phyloP scores from a whole-genome alignment of 2,888 invertebrate species.

The Drosophila nr. medialis region DNA sequence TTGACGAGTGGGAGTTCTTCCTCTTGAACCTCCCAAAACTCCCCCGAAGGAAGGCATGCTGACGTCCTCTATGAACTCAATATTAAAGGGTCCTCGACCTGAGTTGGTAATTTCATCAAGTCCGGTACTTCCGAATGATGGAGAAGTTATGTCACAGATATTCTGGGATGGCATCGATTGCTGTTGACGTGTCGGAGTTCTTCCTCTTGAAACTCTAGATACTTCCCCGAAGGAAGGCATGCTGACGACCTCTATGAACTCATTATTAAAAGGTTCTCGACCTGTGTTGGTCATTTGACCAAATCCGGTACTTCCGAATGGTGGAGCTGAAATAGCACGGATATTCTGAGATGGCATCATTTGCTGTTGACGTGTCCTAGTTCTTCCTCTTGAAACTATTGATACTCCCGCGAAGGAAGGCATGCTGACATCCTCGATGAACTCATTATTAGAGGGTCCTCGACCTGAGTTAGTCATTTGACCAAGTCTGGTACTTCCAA shows the following conservation, averaged over 20 bases:
- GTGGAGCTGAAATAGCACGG: rapidly evolving
- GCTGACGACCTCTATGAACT: no score
- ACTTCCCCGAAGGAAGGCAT: constrained; percentile 15
- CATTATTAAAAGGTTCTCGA: no score
- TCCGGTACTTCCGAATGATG: neutral
- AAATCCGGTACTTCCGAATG: no score
- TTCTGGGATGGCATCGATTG: constrained; percentile 16
- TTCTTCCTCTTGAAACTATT: rapidly evolving
- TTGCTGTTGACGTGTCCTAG: no score
- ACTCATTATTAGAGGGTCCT: no score
- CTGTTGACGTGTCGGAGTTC: neutral
- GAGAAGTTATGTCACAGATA: neutral
- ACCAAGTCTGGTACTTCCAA: no score
- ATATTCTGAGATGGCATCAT: no score
- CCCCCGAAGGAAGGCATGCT: constrained; percentile 8
- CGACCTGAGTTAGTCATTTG: no score
- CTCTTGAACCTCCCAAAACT: neutral
- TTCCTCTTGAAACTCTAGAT: constrained; percentile 10
- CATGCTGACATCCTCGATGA: constrained; percentile 26
- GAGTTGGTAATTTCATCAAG: neutral
- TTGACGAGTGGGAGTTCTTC: no score
- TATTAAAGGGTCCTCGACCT: neutral
- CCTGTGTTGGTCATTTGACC: no score
- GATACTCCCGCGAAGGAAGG: neutral
- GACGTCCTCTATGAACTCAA: constrained; percentile 29